Percentiles rank a stretch among this genome's conserved stretches.
phyloP scores from a whole-genome alignment of 2,888 invertebrate genomes.

The Allygus modestus region DNA sequence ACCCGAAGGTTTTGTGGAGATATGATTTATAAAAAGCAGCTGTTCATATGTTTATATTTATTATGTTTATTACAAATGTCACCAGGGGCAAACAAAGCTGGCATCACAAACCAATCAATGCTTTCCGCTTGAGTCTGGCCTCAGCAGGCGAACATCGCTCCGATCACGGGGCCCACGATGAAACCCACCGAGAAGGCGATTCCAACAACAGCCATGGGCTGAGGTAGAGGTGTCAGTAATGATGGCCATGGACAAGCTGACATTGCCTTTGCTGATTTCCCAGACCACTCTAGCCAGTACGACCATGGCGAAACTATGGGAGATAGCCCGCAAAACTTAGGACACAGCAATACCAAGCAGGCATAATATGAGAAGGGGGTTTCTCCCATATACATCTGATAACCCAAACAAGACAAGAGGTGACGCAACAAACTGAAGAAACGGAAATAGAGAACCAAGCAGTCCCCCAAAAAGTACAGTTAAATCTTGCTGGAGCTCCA shows the following conservation, averaged over 20 bases:
- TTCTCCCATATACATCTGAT: constrained; percentile 96
- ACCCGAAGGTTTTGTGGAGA: too few species aligned
- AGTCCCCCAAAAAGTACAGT: constrained; percentile 95
- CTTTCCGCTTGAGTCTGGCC: constrained; percentile 80
- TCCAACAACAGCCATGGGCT: constrained; percentile 94
- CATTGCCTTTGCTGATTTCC: constrained; percentile 97
- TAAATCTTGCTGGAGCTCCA: constrained; percentile 92
- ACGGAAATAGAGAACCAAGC: constrained; percentile 97
- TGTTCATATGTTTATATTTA: too few species aligned
- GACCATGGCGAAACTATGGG: constrained; percentile 92
- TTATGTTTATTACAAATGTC: too few species aligned
- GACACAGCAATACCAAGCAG: constrained; percentile 90
- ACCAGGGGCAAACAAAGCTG: constrained; percentile 86
- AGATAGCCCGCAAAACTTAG: constrained; percentile 93
- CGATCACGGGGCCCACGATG: constrained; percentile 96
- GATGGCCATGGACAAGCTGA: constrained; percentile 96
- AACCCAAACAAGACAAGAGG: constrained; percentile 94
- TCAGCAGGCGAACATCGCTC: constrained; percentile 89
- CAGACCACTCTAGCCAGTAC: constrained; percentile 95
- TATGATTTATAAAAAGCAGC: too few species aligned
- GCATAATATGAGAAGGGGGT: constrained; percentile 89
- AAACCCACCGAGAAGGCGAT: constrained; percentile 99
- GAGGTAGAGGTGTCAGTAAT: constrained; percentile 94
- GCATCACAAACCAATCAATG: constrained; percentile 84
- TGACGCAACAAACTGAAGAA: constrained; percentile 95